Conservation (phyloP, 2,113 vertebrate genomes). For the Emberiza fucata region DNA sequence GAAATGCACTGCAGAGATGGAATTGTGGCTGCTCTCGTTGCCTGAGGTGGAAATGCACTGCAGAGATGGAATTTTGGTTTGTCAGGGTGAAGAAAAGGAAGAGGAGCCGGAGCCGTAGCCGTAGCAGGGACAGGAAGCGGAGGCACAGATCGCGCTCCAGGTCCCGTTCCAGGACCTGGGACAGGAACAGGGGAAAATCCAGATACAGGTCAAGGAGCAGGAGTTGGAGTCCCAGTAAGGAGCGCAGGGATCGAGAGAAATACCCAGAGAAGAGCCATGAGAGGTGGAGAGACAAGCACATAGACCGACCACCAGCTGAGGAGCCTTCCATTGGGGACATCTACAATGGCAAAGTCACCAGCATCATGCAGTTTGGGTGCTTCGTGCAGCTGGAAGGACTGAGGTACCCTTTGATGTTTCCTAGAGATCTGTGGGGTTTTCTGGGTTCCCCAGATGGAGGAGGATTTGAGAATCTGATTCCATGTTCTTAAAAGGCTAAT, state of each 20-base stretch:
- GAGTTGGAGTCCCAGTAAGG: slow-evolving; percentile 79
- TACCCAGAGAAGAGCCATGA: slow-evolving; percentile 65
- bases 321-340: slow-evolving; percentile 95
- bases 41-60: not conserved
- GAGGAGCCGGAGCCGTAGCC: slow-evolving; percentile 72
- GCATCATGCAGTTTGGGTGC: slow-evolving; percentile 99
- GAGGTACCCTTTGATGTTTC: slow-evolving; percentile 70
- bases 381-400: slow-evolving; percentile 97
- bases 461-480: too few species aligned
- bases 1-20: not conserved
- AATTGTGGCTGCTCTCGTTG: not conserved
- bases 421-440: too few species aligned
- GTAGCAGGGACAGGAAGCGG: slow-evolving; percentile 73
- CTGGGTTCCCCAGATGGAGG: too few species aligned
- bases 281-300: slow-evolving; percentile 92
- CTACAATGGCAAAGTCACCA: slow-evolving; percentile 96
- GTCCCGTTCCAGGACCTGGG: slow-evolving; percentile 83
- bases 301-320: slow-evolving; percentile 92
- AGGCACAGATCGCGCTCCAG: slow-evolving; percentile 76
- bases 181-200: slow-evolving; percentile 72
- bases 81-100: slow-evolving; percentile 77
- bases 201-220: slow-evolving; percentile 78
- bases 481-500: too few species aligned
- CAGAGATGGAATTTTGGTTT: not conserved
- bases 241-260: slow-evolving; percentile 73